Percentiles rank a stretch among this genome's conserved stretches.
phyloP scores from a whole-genome alignment of 1,140 invertebrate genomes.

The Mercenaria mercenaria region DNA sequence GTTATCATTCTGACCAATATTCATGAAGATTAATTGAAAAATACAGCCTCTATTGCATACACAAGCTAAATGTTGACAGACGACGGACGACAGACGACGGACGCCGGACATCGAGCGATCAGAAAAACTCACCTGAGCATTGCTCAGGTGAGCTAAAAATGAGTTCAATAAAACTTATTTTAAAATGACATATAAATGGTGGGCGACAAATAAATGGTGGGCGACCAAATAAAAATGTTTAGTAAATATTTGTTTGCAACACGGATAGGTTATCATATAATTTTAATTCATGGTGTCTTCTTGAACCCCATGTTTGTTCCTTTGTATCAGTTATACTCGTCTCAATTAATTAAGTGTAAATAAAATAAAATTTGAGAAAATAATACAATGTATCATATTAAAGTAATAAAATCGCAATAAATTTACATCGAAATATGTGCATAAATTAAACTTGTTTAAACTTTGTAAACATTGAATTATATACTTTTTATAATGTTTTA shows the following conservation, averaged over 20 bases:
- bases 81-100: too few species aligned
- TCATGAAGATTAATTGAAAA: too few species aligned
- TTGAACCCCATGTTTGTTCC: not conserved
- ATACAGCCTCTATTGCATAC: too few species aligned
- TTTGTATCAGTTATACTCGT: not conserved
- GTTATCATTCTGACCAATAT: too few species aligned
- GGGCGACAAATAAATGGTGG: not conserved
- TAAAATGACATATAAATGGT: not conserved
- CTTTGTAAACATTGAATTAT: not conserved
- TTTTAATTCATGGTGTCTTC: not conserved
- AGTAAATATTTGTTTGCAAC: not conserved
- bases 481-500: not conserved
- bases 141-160: too few species aligned
- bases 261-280: not conserved
- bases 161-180: too few species aligned
- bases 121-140: too few species aligned
- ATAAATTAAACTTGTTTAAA: not conserved
- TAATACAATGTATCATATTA: not conserved
- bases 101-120: too few species aligned
- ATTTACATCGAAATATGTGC: not conserved
- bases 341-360: not conserved
- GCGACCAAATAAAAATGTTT: not conserved
- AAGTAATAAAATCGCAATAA: not conserved
- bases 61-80: too few species aligned
- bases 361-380: not conserved